Evolutionary conservation across 1,140 invertebrate genomes (phyloP), one percentile per base, ranked within the genome.

Genomic region (Sycophaga agraensis): DNA sequence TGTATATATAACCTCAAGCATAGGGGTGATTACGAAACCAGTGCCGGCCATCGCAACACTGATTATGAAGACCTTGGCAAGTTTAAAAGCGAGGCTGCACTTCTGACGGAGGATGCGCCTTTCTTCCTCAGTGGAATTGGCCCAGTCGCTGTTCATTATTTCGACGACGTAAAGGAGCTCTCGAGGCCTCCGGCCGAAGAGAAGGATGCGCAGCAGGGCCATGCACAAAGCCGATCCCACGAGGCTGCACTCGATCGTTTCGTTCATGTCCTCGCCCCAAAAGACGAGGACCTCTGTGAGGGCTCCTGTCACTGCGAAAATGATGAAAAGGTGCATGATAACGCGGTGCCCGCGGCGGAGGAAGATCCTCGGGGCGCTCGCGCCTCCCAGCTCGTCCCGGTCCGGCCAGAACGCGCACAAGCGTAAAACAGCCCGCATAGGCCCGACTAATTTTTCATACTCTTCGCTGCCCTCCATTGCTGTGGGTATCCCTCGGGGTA

Each of bases 61-160:
- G 3, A 62, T 54, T 31, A 68, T 66, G 16, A 77, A 77, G n/a
- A 58, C 59, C 53, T 73, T 76, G 1, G 70, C 48, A 0, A 76
- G 34, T 0, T 57, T 67, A 17, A 68, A 76, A 0, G 66, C 50
- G n/a, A 67, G 58, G 7, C 43, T 21, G 49, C 71, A 73, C 21
- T 71, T 74, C 7, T 73, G 46, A 9, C 42, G 55, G 1, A 75
- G 17, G 3, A 74, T 17, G 0, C 7, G 0, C 11, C 28, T 67
- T 5, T 76, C 68, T 8, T 71, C 66, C 5, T 11, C 11, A 2
- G 37, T 45, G 0, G 68, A 64, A 2, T 35, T 4, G 7, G 22
- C 19, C 75, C 74, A 76, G 37, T 77, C 74, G 0, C 43, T 11
- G 42, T 22, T 60, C 67, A 77, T 75, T 0, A 42, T 70, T 14